Percentiles rank a stretch among this genome's conserved stretches.
These are phyloP conservation scores for Chrysomallon squamiferum DNA, from an alignment of 1,140 invertebrate genomes.

Conservation along the genomic window DNA sequence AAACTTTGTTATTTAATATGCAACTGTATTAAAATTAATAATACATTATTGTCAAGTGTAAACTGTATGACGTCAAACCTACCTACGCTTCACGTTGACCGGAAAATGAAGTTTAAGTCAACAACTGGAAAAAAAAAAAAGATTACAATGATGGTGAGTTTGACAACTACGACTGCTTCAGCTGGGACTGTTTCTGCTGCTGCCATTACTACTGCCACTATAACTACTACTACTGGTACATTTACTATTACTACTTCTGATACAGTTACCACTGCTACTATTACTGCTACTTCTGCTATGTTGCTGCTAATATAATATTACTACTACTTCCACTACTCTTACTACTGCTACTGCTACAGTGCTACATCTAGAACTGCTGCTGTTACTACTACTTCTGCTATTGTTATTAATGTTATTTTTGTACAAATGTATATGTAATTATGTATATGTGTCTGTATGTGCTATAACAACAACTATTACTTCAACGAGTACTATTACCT, in stretches of 20 bases:
- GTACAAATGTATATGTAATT: too few species aligned
- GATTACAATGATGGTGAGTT: too few species aligned
- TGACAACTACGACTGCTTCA: slow-evolving; percentile 7
- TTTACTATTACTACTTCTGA: not conserved
- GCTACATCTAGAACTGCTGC: not conserved
- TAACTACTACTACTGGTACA: not conserved
- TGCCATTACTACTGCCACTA: not conserved
- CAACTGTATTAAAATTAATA: too few species aligned
- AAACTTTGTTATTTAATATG: not conserved
- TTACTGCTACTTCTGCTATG: not conserved
- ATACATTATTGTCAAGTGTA: too few species aligned
- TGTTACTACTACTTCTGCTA: not conserved
- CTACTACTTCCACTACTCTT: slow-evolving; percentile 59
- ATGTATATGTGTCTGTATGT: too few species aligned
- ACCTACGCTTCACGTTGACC: too few species aligned
- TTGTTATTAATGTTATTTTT: too few species aligned
- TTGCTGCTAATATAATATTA: slow-evolving; percentile 34
- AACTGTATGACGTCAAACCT: not conserved
- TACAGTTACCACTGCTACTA: not conserved
- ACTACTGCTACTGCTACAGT: not conserved
- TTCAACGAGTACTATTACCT: too few species aligned
- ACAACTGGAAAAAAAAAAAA: too few species aligned
- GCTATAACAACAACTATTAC: too few species aligned
- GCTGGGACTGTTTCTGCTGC: not conserved
- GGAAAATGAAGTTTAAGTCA: too few species aligned